Evolutionary conservation across 2,888 invertebrate species (phyloP).

Genomic region (Eilema caniola): DNA sequence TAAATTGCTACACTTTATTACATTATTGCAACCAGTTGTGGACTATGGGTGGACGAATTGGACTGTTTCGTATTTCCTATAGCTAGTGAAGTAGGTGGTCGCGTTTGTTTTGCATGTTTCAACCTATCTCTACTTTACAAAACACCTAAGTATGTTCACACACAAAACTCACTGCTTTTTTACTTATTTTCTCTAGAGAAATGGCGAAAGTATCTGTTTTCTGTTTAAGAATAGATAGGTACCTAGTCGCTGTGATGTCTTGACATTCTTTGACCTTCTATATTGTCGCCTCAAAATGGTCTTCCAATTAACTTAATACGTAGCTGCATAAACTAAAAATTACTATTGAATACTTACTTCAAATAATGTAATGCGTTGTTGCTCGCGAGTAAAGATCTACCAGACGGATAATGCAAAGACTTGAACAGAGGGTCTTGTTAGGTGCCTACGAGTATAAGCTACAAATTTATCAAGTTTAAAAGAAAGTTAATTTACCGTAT

Average conservation of each 20-base stretch:
- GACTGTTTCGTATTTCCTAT: slow-evolving; percentile 32
- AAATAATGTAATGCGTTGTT: no score
- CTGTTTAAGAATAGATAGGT: neutral
- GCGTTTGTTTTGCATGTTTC: neutral
- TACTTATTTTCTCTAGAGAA: no score
- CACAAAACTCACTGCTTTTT: no score
- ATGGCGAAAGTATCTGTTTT: neutral
- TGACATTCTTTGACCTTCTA: no score
- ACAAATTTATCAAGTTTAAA: neutral
- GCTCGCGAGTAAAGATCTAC: no score
- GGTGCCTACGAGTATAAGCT: no score
- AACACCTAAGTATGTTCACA: no score
- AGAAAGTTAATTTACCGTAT: neutral
- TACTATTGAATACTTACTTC: neutral
- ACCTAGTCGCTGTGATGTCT: neutral
- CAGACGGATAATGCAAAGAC: no score
- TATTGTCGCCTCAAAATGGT: no score
- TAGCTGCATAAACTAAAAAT: neutral
- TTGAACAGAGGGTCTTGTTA: no score
- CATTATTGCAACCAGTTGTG: slow-evolving; percentile 47
- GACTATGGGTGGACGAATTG: slow-evolving; percentile 30
- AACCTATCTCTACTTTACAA: no score
- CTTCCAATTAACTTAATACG: neutral
- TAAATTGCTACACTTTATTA: slow-evolving; percentile 69
- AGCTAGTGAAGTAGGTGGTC: neutral